Evolutionary conservation across 1,140 invertebrate species (phyloP), one percentile per base, ranked within the genome.

Genomic region (Muscidifurax raptorellus): DNA sequence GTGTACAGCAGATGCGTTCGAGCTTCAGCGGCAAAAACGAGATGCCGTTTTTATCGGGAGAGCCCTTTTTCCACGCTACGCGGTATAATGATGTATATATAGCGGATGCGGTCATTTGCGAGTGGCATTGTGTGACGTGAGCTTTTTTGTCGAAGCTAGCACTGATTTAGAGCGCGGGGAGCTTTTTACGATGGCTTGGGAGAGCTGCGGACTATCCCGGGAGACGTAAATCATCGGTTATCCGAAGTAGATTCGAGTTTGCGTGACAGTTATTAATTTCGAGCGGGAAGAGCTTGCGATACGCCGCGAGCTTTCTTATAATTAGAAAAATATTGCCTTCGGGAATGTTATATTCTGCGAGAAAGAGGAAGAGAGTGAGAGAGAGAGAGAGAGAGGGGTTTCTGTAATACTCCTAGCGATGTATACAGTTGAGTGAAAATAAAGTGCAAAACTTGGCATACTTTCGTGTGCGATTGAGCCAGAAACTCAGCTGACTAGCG

Each of bases 241-340:
- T 59, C 52, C 52, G 52, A 59, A 59, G 52, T 59, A 59, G 52
- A 59, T 59, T 59, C 52, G 52, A 59, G 52, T n/a, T 59, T n/a
- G 52, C 52, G 6, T 59, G 52, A 59, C 52, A 59, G 52, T 59
- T 59, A 59, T 59, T 59, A 59, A 59, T 59, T n/a, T 59, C 52
- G 52, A n/a, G 22, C 52, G 52, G 52, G 6, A 59, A 2, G 52
- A 59, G 52, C 52, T 59, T 59, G 52, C 18, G 52, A 59, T 59
- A 2, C 18, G 52, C 52, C 15, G 36, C 44, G 52, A 59, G 52
- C 1, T 59, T 22, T 59, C 52, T 59, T 59, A 40, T 40, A 59
- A 59, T 59, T 59, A 59, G 52, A 59, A 59, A 59, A 59, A 59
- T 59, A 59, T 59, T 59, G 52, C 18, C 52, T 59, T 59, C 22